Conservation (phyloP, 2,113 vertebrate genomes). For the Heterochromis multidens region DNA sequence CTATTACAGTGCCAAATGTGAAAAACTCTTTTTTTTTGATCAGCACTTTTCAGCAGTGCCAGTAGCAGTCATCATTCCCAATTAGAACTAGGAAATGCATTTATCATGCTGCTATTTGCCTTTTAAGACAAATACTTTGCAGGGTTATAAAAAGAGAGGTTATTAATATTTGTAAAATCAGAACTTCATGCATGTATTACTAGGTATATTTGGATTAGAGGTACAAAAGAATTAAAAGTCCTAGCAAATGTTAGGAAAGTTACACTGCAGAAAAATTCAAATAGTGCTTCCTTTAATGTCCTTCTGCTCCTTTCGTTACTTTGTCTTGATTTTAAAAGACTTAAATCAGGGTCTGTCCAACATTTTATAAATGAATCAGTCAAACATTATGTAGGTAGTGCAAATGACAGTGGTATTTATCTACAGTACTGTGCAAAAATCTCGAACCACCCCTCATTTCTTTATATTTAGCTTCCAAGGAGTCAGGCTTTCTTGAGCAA, state of each 20-base stretch:
- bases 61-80: not conserved
- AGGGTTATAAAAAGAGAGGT: not conserved
- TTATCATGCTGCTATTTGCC: not conserved
- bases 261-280: not conserved
- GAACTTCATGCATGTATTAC: no score
- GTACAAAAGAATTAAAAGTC: not conserved
- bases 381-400: no score
- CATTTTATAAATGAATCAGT: no score
- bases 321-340: no score
- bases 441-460: no score
- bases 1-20: not conserved
- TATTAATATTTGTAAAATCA: not conserved
- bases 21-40: not conserved
- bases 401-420: no score
- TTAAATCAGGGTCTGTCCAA: no score
- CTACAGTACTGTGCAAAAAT: no score
- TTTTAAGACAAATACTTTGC: not conserved
- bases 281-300: not conserved
- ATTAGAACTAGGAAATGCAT: not conserved
- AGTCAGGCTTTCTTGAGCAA: no score
- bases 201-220: not conserved
- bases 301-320: not conserved
- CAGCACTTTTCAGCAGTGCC: not conserved
- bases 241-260: not conserved
- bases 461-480: no score